A percentile compares a stretch with the other conserved stretches of the same genome.
These are phyloP conservation scores for Steatocranus sp. DNA, from an alignment of 2,797 vertebrate genomes.

Conservation along the genomic window DNA sequence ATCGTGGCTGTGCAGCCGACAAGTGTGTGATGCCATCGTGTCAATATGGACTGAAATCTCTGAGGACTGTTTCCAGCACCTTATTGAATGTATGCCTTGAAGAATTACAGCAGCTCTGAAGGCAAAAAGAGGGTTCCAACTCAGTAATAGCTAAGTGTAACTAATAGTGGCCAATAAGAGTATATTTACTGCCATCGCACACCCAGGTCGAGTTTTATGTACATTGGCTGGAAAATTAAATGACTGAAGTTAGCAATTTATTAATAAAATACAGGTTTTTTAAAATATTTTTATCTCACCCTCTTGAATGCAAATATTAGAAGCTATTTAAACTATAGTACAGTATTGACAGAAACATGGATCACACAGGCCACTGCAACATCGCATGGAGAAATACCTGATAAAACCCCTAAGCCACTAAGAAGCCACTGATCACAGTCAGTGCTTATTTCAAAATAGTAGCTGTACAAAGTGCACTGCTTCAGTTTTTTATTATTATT, in stretches of 20 bases:
- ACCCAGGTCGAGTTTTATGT: neutral
- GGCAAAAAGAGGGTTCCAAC: neutral
- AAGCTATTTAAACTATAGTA: neutral
- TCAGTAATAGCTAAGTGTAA: neutral
- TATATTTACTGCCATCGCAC: neutral
- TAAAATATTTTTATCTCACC: neutral
- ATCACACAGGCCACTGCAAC: neutral
- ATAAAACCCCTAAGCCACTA: neutral
- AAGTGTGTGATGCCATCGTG: neutral
- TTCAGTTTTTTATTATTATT: neutral
- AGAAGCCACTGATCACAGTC: neutral
- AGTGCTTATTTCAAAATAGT: neutral
- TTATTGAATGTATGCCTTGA: neutral
- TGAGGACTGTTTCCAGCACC: neutral
- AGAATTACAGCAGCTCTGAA: neutral
- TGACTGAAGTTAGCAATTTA: neutral
- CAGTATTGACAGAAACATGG: neutral
- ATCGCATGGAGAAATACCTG: neutral
- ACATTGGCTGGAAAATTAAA: neutral
- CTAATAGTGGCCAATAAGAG: neutral
- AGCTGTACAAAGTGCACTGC: neutral
- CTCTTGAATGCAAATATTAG: neutral
- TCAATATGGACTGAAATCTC: neutral
- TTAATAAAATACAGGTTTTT: neutral
- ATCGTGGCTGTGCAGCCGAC: neutral